Conservation (phyloP, 2,888 invertebrate genomes). For the Aproaerema taeniolella region DNA sequence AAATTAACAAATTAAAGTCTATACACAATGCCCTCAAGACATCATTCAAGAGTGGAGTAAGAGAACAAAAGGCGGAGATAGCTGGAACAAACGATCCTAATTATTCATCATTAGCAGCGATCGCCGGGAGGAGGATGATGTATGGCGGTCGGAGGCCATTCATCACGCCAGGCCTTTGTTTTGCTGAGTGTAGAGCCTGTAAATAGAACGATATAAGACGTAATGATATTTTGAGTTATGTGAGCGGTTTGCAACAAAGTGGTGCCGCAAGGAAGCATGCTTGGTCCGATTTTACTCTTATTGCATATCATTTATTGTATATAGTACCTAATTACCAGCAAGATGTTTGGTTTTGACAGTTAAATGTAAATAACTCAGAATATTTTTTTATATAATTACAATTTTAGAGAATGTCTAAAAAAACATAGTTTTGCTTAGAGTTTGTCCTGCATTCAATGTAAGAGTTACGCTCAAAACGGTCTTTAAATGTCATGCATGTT, state of each 20-base stretch:
- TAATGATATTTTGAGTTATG: conserved; percentile 13
- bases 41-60: conserved; percentile 18
- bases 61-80: conserved; percentile 36
- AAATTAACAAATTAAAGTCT: conserved; percentile 8
- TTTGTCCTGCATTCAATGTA: no score
- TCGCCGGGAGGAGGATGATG: conserved; percentile 22
- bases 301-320: no score
- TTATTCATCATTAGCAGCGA: conserved; percentile 58
- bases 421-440: no score
- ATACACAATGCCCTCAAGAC: conserved; percentile 30
- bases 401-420: no score
- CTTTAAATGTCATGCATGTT: no score
- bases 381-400: no score
- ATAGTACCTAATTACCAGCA: no score
- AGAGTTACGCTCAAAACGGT: no score
- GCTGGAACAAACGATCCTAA: conserved; percentile 48
- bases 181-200: conserved; percentile 23
- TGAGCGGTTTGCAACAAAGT: neutral
- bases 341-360: neutral
- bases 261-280: neutral
- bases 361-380: no score
- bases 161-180: conserved; percentile 42
- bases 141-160: conserved; percentile 29
- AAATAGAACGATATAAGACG: conserved; percentile 22
- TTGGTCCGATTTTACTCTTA: neutral